Evolutionary conservation across 1,140 invertebrate species (phyloP).

Genomic region (Brachionus rubens): DNA sequence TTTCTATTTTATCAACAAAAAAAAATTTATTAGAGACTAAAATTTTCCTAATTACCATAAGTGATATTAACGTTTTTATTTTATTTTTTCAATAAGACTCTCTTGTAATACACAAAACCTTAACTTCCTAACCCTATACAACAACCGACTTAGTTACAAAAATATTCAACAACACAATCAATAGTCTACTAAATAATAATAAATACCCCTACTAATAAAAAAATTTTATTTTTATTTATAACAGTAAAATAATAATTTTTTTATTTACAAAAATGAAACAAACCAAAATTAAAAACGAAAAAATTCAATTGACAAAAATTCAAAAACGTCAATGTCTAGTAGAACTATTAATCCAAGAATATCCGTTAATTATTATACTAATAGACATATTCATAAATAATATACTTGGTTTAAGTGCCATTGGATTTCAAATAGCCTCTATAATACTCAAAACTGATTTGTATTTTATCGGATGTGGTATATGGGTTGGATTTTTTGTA

Average conservation of each 20-base stretch:
- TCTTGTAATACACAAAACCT: no score
- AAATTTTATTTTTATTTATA: not conserved
- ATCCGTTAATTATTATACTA: not conserved
- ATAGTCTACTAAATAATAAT: not conserved
- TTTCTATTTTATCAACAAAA: no score
- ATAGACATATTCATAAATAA: not conserved
- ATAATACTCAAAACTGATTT: slow-evolving; percentile 11
- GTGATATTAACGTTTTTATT: no score
- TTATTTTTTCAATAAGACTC: no score
- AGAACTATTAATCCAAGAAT: not conserved
- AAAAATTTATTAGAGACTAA: no score
- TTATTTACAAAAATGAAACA: not conserved
- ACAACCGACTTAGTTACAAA: no score
- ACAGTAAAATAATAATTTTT: not conserved
- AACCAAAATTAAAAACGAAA: not conserved
- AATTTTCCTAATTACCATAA: no score
- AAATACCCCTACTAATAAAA: not conserved
- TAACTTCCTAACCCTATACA: no score
- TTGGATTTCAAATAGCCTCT: slow-evolving; percentile 3
- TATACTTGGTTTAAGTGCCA: not conserved
- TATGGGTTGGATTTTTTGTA: slow-evolving; percentile 6
- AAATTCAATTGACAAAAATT: not conserved
- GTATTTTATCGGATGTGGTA: not conserved
- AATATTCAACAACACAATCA: no score
- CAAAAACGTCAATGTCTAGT: slow-evolving; percentile 1